These are phyloP conservation scores for Epinephelus coioides DNA, from an alignment of 2,797 vertebrate species.

Conservation along the genomic window DNA sequence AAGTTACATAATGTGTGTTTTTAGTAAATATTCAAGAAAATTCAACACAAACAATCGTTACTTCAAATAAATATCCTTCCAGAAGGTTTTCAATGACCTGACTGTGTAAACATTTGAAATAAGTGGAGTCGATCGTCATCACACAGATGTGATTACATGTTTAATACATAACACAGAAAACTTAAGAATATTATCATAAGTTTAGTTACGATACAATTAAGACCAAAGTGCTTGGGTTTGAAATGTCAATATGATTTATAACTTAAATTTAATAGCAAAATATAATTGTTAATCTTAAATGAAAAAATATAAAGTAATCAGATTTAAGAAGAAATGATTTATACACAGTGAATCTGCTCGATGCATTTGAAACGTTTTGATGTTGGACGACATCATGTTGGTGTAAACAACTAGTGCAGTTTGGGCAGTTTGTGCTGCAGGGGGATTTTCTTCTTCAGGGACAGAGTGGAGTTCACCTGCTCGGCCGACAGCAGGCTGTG, in stretches of 20 bases:
- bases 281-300: conserved; percentile 29
- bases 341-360: neutral
- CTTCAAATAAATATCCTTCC: neutral
- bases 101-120: neutral
- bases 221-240: conserved; percentile 15
- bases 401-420: conserved; percentile 18
- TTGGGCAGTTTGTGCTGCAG: conserved; percentile 77
- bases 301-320: conserved; percentile 18
- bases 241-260: conserved; percentile 11
- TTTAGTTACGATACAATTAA: neutral
- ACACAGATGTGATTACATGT: neutral
- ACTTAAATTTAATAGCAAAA: conserved; percentile 25
- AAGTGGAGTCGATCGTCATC: neutral
- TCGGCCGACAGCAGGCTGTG: conserved; percentile 87
- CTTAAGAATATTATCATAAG: neutral
- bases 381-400: too few species aligned
- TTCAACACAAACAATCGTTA: neutral
- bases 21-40: neutral
- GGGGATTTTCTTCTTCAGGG: conserved; percentile 85
- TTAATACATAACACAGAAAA: conserved; percentile 3
- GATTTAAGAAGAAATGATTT: neutral
- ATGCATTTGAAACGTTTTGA: neutral
- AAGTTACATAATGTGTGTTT: too few species aligned
- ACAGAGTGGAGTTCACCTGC: conserved; percentile 88
- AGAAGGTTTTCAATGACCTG: neutral